Evolutionary conservation across 1,140 invertebrate genomes (phyloP), one percentile per base, ranked within the genome.

Genomic region (Danaus plexippus): DNA sequence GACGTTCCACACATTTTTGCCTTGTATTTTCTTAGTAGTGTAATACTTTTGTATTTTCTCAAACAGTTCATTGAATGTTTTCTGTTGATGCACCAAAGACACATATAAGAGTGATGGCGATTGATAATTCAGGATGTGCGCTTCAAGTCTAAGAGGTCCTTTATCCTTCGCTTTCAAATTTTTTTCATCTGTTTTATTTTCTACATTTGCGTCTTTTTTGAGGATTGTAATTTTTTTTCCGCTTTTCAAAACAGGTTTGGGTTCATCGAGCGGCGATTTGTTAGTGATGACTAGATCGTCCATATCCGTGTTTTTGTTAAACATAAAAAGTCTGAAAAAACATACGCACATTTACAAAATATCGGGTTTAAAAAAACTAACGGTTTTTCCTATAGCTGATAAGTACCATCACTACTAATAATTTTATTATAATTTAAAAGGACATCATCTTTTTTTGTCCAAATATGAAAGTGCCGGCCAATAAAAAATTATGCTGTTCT

Each of bases 81-180:
- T 71, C 50, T 88, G 71, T 22, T 80, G 79, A 5, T 74, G 71
- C 2, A 69, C 61, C 6, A 88, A 72, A 0, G 85, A 82, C 0
- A 91, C 74, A 49, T 90, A 90, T 46, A 91, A 85, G 8, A 79
- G 73, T 11, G 88, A 88, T 0, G 90, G 90, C 0, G 88, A 89
- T 7, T 80, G 64, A 5, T 80, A 85, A 13, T 82, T 78, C 1
- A 88, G 43, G 2, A 91, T 62, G 54, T 80, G 73, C 0, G 89
- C 86, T 56, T 85, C 75, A 6, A 90, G 40, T 61, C 82, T 85
- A 18, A 87, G 80, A 0, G 89, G 88, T 18, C 89, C 89, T 42
- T 76, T 75, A 11, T 88, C 79, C 66, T 79, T 84, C 0, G 75
- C 80, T 12, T 78, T 64, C 9, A 78, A 63, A 50, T 77, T 66